Conservation (phyloP, 2,888 invertebrate genomes). For the Eumerus sabulonum region DNA sequence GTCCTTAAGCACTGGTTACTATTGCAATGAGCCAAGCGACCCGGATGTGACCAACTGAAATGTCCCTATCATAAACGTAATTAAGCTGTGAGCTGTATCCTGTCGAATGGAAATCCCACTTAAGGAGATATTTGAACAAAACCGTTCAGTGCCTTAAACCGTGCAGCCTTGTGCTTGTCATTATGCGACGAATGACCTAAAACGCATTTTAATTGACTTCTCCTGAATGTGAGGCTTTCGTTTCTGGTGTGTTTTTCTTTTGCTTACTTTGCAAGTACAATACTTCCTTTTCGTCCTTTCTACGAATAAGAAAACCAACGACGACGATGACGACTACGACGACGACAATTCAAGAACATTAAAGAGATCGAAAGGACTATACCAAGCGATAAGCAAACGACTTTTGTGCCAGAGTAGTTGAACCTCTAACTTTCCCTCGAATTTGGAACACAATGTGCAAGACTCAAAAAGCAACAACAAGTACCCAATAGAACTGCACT, state of each 20-base stretch:
- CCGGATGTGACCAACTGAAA: no score
- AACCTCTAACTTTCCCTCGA: slow-evolving; percentile 37
- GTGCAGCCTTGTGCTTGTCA: no score
- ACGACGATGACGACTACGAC: slow-evolving; percentile 14
- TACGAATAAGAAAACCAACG: neutral
- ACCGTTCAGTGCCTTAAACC: no score
- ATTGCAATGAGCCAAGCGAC: no score
- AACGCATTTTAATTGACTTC: slow-evolving; percentile 69
- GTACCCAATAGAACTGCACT: no score
- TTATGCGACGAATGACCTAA: slow-evolving; percentile 54
- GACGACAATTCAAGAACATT: slow-evolving; percentile 44
- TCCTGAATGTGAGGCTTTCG: slow-evolving; percentile 14
- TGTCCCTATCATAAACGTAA: no score
- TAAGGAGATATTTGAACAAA: no score
- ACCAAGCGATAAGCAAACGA: slow-evolving; percentile 63
- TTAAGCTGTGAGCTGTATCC: no score
- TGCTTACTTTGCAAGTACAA: slow-evolving; percentile 19
- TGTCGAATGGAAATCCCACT: no score
- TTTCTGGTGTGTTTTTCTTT: neutral
- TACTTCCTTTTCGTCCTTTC: slow-evolving; percentile 13
- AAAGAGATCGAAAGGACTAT: slow-evolving; percentile 48
- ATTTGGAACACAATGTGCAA: slow-evolving; percentile 63
- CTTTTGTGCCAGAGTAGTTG: slow-evolving; percentile 55
- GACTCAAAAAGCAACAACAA: no score
- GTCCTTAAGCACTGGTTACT: no score